Base-by-base conservation (phyloP, 2,797 vertebrate genomes). In the Lepus oiostolus region DNA sequence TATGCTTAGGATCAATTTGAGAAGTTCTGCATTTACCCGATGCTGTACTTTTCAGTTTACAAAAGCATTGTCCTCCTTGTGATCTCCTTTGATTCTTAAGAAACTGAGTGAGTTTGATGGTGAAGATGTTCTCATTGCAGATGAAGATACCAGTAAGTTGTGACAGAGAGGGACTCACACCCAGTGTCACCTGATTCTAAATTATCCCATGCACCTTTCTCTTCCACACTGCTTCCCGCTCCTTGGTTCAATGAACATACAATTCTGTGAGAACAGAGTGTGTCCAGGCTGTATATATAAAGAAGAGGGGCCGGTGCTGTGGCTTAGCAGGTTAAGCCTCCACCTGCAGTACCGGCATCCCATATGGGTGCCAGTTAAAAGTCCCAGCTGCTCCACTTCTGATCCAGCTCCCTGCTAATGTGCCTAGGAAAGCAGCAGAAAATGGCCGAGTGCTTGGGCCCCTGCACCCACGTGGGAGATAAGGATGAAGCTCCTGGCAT, bases 121-220 rank as follows among this genome's bases (percentile, higher is more conserved):
- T 12, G 9, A 89, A 89, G 21, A 74, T 83, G 26, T 3, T 88
- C 52, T 26, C n/a, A 32, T 10, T 38, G 17, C 42, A 79, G 21
- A 65, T 17, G 52, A 87, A 86, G 42, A 92, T 19, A 72, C 79
- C 50, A 83, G 63, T 77, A 95, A 67, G 32, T 28, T 72, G 24
- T 85, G 74, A 72, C 24, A 21, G 5, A 50, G 17, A 42, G 7
- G 58, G 85, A 67, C 22, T 21, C 54, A 87, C 2, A 87, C 3
- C 58, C 85, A 77, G n/a, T 28, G 21, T 85, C 52, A 84, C 83
- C 84, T 72, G 32, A 60, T 58, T 81, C 30, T 58, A 71, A 87
- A 35, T 16, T 47, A 47, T 47, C 19, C 28, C 62, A 75, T 70
- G n/a, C 1, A 0, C 52, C 19, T 70, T 84, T 22, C 38, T 26